These are phyloP conservation scores for Notoglanidium macrostoma DNA, from an alignment of 2,797 vertebrate species.

Conservation along the genomic window DNA sequence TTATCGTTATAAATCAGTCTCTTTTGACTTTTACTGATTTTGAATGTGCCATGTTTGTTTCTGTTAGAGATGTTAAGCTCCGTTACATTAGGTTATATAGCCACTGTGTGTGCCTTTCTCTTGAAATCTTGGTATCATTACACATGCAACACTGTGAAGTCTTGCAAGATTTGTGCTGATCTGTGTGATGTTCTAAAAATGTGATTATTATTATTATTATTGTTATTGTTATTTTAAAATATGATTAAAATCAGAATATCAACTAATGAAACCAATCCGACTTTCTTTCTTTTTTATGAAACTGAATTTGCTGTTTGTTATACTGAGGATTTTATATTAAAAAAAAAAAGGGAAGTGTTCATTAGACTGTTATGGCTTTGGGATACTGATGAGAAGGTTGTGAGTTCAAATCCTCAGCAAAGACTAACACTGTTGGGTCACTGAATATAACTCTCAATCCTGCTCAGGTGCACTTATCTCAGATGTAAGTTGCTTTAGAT, in stretches of 20 bases:
- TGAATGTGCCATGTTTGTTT: slow-evolving; percentile 47
- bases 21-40: slow-evolving; percentile 40
- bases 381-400: not conserved
- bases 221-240: slow-evolving; percentile 46
- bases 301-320: not conserved
- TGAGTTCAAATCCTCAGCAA: not conserved
- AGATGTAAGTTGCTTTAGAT: not conserved
- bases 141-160: slow-evolving; percentile 66
- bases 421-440: not conserved
- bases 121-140: slow-evolving; percentile 65
- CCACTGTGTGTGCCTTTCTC: slow-evolving; percentile 74
- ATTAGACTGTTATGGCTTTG: not conserved
- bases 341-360: too few relatives aligned
- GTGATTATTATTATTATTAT: slow-evolving; percentile 45
- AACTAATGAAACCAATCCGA: not conserved
- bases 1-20: slow-evolving; percentile 36
- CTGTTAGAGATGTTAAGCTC: slow-evolving; percentile 57
- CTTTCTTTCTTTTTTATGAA: not conserved
- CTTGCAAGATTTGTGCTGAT: slow-evolving; percentile 53
- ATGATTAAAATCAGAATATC: slow-evolving; percentile 47
- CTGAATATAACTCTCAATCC: not conserved
- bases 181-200: slow-evolving; percentile 63
- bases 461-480: not conserved
- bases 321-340: not conserved
- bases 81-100: slow-evolving; percentile 60